phyloP scores from a whole-genome alignment of 2,113 vertebrate genomes.

The Synchiropus splendidus region DNA sequence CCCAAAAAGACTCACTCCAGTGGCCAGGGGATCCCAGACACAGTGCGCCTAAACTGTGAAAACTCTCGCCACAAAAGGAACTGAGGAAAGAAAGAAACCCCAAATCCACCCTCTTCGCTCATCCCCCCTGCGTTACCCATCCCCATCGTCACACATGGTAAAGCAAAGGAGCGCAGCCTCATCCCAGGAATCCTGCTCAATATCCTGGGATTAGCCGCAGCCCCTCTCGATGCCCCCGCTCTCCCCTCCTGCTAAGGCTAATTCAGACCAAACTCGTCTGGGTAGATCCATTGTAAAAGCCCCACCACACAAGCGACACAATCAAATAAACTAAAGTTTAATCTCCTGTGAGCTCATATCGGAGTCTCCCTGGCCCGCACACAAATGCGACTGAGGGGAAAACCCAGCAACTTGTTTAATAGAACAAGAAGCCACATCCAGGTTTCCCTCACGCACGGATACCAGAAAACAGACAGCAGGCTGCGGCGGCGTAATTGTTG shows the following conservation, averaged over 20 bases:
- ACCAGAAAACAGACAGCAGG: slow-evolving; percentile 5
- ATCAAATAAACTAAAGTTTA: slow-evolving; percentile 70
- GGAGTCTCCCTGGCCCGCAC: slow-evolving; percentile 29
- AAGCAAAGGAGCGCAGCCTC: slow-evolving; percentile 68
- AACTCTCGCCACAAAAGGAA: slow-evolving; percentile 63
- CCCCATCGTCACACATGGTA: slow-evolving; percentile 65
- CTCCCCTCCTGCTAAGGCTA: slow-evolving; percentile 54
- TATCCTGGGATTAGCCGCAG: slow-evolving; percentile 70
- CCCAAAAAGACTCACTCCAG: slow-evolving; percentile 66
- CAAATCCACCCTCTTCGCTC: slow-evolving; percentile 37
- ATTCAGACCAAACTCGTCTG: slow-evolving; percentile 58
- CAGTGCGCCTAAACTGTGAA: slow-evolving; percentile 72
- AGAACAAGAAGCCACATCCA: slow-evolving; percentile 17
- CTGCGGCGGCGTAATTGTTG: slow-evolving; percentile 24
- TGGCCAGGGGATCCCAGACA: slow-evolving; percentile 63
- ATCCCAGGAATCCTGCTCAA: slow-evolving; percentile 71
- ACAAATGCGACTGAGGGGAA: slow-evolving; percentile 27
- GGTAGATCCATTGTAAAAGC: slow-evolving; percentile 48
- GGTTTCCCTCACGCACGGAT: slow-evolving; percentile 12
- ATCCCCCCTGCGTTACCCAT: slow-evolving; percentile 19
- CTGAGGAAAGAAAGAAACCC: slow-evolving; percentile 42
- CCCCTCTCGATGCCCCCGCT: slow-evolving; percentile 52
- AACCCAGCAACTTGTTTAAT: slow-evolving; percentile 33
- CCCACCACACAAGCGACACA: slow-evolving; percentile 58
- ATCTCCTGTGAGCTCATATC: slow-evolving; percentile 66